A percentile compares a stretch with the other conserved stretches of the same genome.
Evolutionary conservation across 2,888 invertebrate species (phyloP).

Genomic region (Tribolium freemani): DNA sequence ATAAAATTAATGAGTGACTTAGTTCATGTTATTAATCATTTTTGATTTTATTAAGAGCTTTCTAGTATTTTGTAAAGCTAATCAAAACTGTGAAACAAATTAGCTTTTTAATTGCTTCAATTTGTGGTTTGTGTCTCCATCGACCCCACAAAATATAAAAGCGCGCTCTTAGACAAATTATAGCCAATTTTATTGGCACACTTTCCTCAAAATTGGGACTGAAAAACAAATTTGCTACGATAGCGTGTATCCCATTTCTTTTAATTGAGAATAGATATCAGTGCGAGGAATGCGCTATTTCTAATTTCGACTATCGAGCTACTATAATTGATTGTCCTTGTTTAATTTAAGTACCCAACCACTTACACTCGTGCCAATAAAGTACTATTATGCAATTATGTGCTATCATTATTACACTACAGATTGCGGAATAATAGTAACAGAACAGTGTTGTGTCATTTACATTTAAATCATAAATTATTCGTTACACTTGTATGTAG

Average conservation of each 20-base stretch:
- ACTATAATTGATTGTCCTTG: slow-evolving; percentile 49
- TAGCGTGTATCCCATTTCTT: neutral
- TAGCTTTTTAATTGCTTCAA: slow-evolving; percentile 15
- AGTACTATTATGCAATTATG: slow-evolving; percentile 31
- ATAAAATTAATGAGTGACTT: slow-evolving; percentile 24
- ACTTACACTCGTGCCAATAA: slow-evolving; percentile 47
- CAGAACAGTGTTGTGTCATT: neutral
- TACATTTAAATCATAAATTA: neutral
- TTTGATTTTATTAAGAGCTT: slow-evolving; percentile 15
- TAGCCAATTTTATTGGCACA: slow-evolving; percentile 10
- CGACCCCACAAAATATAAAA: neutral
- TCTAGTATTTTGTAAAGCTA: slow-evolving; percentile 19
- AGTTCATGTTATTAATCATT: slow-evolving; percentile 20
- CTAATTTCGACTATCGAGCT: neutral
- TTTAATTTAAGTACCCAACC: slow-evolving; percentile 44
- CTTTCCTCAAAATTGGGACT: slow-evolving; percentile 23
- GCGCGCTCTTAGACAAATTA: neutral
- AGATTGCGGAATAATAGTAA: neutral
- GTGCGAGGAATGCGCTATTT: neutral
- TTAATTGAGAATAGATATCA: neutral
- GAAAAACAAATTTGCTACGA: neutral
- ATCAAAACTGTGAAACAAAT: slow-evolving; percentile 19
- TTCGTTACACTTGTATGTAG: neutral
- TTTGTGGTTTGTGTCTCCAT: slow-evolving; percentile 1
- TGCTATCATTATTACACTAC: neutral